phyloP scores from a whole-genome alignment of 2,888 invertebrate species.

The Phlogophora meticulosa region DNA sequence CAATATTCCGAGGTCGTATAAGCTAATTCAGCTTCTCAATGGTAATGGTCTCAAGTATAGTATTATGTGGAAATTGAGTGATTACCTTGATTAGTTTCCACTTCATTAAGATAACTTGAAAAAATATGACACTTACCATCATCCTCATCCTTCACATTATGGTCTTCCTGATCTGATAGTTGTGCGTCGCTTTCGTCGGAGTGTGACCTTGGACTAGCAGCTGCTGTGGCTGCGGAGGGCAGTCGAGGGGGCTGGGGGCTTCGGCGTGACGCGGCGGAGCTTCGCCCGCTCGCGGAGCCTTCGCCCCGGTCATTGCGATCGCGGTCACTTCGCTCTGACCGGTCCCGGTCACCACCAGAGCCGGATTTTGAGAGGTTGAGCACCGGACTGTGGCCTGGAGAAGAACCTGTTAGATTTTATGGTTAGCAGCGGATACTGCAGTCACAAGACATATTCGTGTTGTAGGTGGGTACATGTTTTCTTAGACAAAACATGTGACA shows the following conservation, averaged over 20 bases:
- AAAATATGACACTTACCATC: constrained; percentile 91
- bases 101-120: not conserved
- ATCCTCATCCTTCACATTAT: constrained; percentile 95
- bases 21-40: constrained; percentile 2
- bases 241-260: constrained; percentile 91
- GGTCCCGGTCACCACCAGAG: constrained; percentile 93
- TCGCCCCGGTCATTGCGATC: constrained; percentile 91
- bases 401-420: constrained; percentile 92
- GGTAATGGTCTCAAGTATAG: not conserved
- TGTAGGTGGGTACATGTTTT: not conserved
- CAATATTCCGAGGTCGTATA: constrained; percentile 28
- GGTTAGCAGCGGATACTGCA: constrained; percentile 28
- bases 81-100: not conserved
- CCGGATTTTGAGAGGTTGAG: constrained; percentile 97
- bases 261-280: constrained; percentile 92
- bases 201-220: constrained; percentile 93
- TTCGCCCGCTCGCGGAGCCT: constrained; percentile 89
- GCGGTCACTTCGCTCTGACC: constrained; percentile 91
- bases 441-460: not conserved
- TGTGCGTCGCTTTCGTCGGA: constrained; percentile 96
- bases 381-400: constrained; percentile 97
- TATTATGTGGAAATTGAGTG: not conserved
- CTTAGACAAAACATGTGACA: not conserved
- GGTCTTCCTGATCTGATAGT: constrained; percentile 96
- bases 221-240: constrained; percentile 91